Conservation (phyloP, 1,140 invertebrate species). For the Nilaparvata lugens region DNA sequence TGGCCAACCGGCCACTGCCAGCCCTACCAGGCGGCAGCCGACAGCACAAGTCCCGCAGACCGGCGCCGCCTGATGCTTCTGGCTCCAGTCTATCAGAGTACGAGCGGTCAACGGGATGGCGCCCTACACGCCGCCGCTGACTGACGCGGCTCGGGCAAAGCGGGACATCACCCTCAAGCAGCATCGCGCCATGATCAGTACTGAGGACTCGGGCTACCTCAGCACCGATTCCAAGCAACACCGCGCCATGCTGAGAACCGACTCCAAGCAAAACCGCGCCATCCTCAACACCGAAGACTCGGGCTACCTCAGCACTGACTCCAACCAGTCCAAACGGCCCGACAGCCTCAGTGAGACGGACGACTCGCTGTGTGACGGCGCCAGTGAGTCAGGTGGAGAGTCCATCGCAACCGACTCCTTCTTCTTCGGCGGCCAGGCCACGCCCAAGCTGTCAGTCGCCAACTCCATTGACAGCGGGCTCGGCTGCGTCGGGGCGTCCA, state of each 20-base stretch:
- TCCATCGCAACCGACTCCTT: constrained; percentile 80
- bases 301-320: too few species aligned
- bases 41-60: constrained; percentile 25
- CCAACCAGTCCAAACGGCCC: constrained; percentile 42
- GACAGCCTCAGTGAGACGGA: constrained; percentile 71
- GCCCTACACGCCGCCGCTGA: constrained; percentile 1
- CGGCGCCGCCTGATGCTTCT: constrained; percentile 37
- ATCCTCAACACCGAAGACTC: constrained; percentile 11
- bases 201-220: constrained; percentile 28
- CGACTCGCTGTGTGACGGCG: constrained; percentile 75
- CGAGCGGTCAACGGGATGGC: constrained; percentile 25
- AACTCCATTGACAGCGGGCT: constrained; percentile 12
- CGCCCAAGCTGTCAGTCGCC: constrained; percentile 13
- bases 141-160: background rate
- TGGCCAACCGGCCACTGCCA: background rate
- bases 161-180: background rate
- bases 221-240: constrained; percentile 19
- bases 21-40: constrained; percentile 12
- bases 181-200: background rate
- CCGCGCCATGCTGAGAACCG: too few species aligned
- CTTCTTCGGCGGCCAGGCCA: constrained; percentile 72
- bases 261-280: too few species aligned
- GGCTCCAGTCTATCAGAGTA: constrained; percentile 36
- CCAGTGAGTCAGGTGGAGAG: constrained; percentile 74
- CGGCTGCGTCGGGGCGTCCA: background rate